These are phyloP conservation scores for Caradrina kadenii DNA, from an alignment of 2,888 invertebrate genomes.

Conservation along the genomic window DNA sequence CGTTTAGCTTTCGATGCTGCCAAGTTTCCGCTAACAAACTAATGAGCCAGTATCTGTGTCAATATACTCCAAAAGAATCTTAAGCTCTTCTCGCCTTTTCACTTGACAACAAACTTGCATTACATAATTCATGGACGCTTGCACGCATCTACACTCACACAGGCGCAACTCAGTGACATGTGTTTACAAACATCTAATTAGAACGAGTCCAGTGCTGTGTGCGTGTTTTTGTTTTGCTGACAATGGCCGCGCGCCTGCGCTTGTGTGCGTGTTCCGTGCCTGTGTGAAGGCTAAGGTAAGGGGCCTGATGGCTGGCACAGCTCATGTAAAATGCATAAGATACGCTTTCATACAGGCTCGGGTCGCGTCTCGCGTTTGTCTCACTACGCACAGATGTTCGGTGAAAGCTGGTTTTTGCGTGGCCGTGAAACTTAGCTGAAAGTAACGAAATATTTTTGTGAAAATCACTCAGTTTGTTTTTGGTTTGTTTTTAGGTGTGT, in stretches of 20 bases:
- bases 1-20: too few species aligned
- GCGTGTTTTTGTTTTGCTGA: conserved; percentile 75
- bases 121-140: conserved; percentile 62
- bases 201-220: conserved; percentile 70
- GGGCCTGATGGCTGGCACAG: conserved; percentile 69
- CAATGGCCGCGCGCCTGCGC: conserved; percentile 65
- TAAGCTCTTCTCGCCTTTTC: conserved; percentile 45
- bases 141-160: conserved; percentile 70
- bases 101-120: conserved; percentile 57
- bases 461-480: conserved; percentile 50
- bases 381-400: conserved; percentile 85
- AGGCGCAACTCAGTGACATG: conserved; percentile 69
- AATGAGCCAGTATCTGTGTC: conserved; percentile 15
- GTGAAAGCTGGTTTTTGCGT: conserved; percentile 81
- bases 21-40: not conserved
- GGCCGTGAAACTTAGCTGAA: conserved; percentile 77
- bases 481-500: conserved; percentile 4
- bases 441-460: conserved; percentile 57
- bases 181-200: conserved; percentile 89
- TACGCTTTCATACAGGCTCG: conserved; percentile 79
- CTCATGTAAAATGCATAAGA: conserved; percentile 93
- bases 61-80: conserved; percentile 34
- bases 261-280: conserved; percentile 62
- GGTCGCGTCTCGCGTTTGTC: conserved; percentile 80
- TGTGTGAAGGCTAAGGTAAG: conserved; percentile 68